These are phyloP conservation scores for Nephrocerus scutellatus DNA, from an alignment of 2,888 invertebrate species.

Conservation along the genomic window DNA sequence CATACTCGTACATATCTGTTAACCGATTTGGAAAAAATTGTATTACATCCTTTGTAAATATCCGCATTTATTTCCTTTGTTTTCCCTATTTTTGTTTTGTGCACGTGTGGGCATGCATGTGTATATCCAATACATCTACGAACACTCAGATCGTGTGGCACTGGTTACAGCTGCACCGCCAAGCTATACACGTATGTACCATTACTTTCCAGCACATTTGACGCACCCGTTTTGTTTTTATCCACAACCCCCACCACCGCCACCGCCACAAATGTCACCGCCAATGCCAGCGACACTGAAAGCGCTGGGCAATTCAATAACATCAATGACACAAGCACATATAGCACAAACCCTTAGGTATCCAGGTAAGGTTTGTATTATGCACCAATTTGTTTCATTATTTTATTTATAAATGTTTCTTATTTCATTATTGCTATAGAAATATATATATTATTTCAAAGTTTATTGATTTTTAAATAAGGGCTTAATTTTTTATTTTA, in stretches of 20 bases:
- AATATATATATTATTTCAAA: too few species aligned
- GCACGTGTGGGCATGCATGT: too few species aligned
- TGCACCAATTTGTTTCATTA: constrained; percentile 2
- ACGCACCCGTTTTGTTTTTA: constrained; percentile 50
- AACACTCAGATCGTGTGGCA: constrained; percentile 56
- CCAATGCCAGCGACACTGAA: constrained; percentile 44
- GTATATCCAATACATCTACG: constrained; percentile 25
- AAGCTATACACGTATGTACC: constrained; percentile 57
- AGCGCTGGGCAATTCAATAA: constrained; percentile 39
- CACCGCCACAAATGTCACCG: constrained; percentile 33
- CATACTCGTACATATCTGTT: too few species aligned
- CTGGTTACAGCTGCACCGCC: constrained; percentile 56
- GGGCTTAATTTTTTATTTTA: too few species aligned
- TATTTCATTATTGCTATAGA: too few species aligned
- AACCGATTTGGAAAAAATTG: too few species aligned
- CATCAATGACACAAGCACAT: constrained; percentile 45
- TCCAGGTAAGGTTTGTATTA: constrained; percentile 42
- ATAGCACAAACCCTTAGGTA: constrained; percentile 48
- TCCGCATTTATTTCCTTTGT: too few species aligned
- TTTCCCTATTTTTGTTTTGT: too few species aligned
- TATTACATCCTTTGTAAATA: too few species aligned
- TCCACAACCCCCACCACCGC: constrained; percentile 46
- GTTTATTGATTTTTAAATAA: too few species aligned
- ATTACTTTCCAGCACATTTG: constrained; percentile 54
- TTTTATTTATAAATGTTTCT: constrained; percentile 2